These are phyloP conservation scores for Clistopyga incitator DNA, from an alignment of 2,888 invertebrate genomes.

Conservation along the genomic window DNA sequence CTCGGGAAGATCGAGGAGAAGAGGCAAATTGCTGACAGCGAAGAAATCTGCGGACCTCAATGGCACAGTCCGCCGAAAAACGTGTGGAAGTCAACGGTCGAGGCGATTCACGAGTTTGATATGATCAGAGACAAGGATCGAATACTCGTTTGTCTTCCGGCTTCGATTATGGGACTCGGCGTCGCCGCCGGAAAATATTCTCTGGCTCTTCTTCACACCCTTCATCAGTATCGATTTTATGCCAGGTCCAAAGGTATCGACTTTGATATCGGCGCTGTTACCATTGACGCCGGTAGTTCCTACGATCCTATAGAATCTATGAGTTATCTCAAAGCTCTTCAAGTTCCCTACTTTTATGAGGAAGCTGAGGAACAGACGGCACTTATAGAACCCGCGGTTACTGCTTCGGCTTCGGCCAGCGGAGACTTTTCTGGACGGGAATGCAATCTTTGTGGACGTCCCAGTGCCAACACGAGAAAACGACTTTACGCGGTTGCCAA, in stretches of 20 bases:
- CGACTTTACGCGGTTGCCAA: conserved; percentile 91
- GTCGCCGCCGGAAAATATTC: conserved; percentile 91
- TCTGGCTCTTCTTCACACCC: conserved; percentile 92
- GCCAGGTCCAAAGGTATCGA: conserved; percentile 90
- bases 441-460: conserved; percentile 65
- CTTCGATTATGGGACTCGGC: conserved; percentile 66
- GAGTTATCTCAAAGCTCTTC: conserved; percentile 86
- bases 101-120: conserved; percentile 92
- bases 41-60: conserved; percentile 83
- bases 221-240: conserved; percentile 94
- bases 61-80: conserved; percentile 93
- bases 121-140: conserved; percentile 94
- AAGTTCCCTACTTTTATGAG: conserved; percentile 87
- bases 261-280: conserved; percentile 90
- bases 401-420: neutral
- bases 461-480: conserved; percentile 84
- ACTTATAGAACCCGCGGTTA: conserved; percentile 85
- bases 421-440: conserved; percentile 44
- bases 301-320: conserved; percentile 87
- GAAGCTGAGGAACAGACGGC: conserved; percentile 88
- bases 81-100: conserved; percentile 92
- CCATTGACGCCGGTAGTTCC: conserved; percentile 89
- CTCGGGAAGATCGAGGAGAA: conserved; percentile 64
- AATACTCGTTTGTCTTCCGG: conserved; percentile 92
- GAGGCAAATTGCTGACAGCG: conserved; percentile 72